Conservation (phyloP, 2,888 invertebrate genomes). For the Coenonympha glycerion region DNA sequence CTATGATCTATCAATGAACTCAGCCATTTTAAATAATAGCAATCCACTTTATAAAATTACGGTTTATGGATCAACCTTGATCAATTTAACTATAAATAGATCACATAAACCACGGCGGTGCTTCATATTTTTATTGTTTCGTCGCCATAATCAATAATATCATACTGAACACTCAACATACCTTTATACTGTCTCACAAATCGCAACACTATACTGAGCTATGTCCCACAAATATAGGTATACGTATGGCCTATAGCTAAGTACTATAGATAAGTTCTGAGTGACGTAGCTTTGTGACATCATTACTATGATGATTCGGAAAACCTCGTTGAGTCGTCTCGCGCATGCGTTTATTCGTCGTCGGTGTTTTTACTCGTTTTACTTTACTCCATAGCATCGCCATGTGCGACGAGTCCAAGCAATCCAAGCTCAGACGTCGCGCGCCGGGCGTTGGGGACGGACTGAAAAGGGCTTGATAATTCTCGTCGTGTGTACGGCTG, state of each 20-base stretch:
- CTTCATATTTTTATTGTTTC: no score
- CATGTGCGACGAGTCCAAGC: slow-evolving; percentile 32
- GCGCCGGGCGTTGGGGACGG: slow-evolving; percentile 53
- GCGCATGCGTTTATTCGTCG: slow-evolving; percentile 66
- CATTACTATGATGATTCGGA: slow-evolving; percentile 46
- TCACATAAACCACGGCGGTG: background rate
- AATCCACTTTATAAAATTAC: background rate
- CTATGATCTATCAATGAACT: no score
- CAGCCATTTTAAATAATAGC: background rate
- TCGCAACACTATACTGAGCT: no score
- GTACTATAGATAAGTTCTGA: slow-evolving; percentile 7
- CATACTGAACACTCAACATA: no score
- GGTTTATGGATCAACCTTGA: background rate
- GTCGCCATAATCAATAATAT: no score
- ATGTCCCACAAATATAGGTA: no score
- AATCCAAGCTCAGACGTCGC: slow-evolving; percentile 43
- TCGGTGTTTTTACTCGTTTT: slow-evolving; percentile 35
- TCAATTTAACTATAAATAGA: slow-evolving; percentile 2
- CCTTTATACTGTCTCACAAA: no score
- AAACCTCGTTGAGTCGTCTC: slow-evolving; percentile 57
- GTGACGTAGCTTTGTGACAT: slow-evolving; percentile 34
- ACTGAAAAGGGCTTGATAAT: slow-evolving; percentile 36
- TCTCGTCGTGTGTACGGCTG: slow-evolving; percentile 3
- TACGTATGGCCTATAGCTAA: background rate
- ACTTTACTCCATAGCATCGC: slow-evolving; percentile 31